Evolutionary conservation across 1,140 invertebrate species (phyloP).

Genomic region (Ceratoteleas bidentatus): DNA sequence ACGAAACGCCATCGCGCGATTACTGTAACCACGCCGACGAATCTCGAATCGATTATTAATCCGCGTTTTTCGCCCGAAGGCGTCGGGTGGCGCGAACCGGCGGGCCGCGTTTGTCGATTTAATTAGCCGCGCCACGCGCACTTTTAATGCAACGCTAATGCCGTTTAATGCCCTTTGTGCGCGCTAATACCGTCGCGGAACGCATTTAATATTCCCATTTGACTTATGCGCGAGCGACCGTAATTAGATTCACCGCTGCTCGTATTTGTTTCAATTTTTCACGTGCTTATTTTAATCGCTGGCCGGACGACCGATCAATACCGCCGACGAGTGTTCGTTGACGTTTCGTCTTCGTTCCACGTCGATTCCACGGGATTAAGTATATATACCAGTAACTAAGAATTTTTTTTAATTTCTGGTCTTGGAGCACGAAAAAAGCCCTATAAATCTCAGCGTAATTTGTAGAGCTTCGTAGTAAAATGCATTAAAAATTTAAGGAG

Average conservation of each 20-base stretch:
- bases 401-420: too few relatives aligned
- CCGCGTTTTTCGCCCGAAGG: neutral
- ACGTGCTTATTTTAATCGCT: constrained; percentile 40
- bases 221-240: neutral
- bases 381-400: neutral
- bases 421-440: too few relatives aligned
- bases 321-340: neutral
- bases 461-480: too few relatives aligned
- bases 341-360: neutral
- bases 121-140: constrained; percentile 13
- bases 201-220: constrained; percentile 20
- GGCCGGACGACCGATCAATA: constrained; percentile 32
- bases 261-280: constrained; percentile 33
- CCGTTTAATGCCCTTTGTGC: constrained; percentile 11
- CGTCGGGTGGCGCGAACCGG: neutral
- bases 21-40: constrained; percentile 19
- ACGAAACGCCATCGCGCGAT: constrained; percentile 37
- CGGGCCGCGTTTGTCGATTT: constrained; percentile 4
- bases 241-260: neutral
- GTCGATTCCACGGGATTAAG: neutral
- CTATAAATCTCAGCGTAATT: too few relatives aligned
- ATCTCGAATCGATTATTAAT: constrained; percentile 40
- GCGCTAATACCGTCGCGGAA: constrained; percentile 1
- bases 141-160: constrained; percentile 25
- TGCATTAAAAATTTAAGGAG: too few relatives aligned